Conservation (phyloP, 1,140 invertebrate species). For the Hycleus phaleratus region DNA sequence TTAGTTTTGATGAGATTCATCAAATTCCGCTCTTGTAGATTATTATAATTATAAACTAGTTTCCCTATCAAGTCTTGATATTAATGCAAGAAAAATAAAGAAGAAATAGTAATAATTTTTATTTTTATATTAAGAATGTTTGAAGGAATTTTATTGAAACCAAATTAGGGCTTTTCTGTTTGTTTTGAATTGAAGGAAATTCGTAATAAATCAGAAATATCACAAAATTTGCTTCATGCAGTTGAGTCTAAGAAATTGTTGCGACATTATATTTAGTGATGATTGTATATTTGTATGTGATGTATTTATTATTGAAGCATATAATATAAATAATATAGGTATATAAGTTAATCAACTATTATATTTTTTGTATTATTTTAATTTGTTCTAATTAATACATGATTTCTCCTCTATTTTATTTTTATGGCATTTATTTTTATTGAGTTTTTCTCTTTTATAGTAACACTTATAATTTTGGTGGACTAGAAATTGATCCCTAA, state of each 20-base stretch:
- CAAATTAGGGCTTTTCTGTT: no score
- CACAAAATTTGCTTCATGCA: no score
- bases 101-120: no score
- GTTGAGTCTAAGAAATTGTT: slow-evolving; percentile 4
- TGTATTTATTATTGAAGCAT: slow-evolving; percentile 21
- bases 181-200: no score
- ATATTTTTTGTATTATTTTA: slow-evolving; percentile 18
- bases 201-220: no score
- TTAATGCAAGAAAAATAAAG: no score
- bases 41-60: no score
- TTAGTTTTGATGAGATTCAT: no score
- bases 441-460: neutral
- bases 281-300: slow-evolving; percentile 18
- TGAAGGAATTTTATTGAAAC: no score
- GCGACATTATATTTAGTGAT: slow-evolving; percentile 12
- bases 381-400: neutral
- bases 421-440: neutral
- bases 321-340: slow-evolving; percentile 23
- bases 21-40: no score
- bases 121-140: no score
- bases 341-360: slow-evolving; percentile 15
- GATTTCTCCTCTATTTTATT: neutral
- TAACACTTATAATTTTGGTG: neutral
- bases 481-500: neutral
- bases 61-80: no score